Conservation (phyloP, 2,797 vertebrate species). For the Aphelocoma californica region DNA sequence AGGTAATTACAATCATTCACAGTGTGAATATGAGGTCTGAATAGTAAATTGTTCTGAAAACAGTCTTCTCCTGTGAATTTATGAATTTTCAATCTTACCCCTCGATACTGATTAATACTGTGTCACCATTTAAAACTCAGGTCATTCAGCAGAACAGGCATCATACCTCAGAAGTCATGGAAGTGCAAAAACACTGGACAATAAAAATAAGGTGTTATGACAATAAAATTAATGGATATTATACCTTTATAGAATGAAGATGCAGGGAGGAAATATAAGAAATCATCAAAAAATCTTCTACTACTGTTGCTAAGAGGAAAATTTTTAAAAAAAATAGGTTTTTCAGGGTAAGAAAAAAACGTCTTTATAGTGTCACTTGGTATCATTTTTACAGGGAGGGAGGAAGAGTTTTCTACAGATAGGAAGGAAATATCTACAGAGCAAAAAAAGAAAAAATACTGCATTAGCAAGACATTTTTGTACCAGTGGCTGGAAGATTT, state of each 20-base stretch:
- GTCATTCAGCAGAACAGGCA: slow-evolving; percentile 26
- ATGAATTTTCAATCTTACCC: slow-evolving; percentile 55
- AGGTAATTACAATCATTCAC: slow-evolving; percentile 71
- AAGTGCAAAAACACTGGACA: slow-evolving; percentile 42
- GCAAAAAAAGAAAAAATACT: neutral
- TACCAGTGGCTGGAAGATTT: neutral
- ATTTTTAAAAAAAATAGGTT: neutral
- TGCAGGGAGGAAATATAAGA: neutral
- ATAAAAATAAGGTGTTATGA: slow-evolving; percentile 42
- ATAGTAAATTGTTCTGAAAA: slow-evolving; percentile 65
- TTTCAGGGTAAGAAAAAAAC: neutral
- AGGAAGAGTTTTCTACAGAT: neutral
- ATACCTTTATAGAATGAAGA: slow-evolving; percentile 22
- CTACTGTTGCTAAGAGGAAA: neutral
- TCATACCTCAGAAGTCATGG: slow-evolving; percentile 25
- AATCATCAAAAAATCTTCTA: neutral
- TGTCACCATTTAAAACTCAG: slow-evolving; percentile 24
- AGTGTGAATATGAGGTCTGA: slow-evolving; percentile 44
- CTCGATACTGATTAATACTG: slow-evolving; percentile 58
- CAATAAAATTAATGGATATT: slow-evolving; percentile 62
- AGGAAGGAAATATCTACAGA: neutral
- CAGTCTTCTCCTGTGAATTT: slow-evolving; percentile 50
- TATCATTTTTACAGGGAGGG: neutral
- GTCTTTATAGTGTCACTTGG: neutral
- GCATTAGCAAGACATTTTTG: neutral